phyloP scores from a whole-genome alignment of 2,113 vertebrate species.

The Brachyistius frenatus region DNA sequence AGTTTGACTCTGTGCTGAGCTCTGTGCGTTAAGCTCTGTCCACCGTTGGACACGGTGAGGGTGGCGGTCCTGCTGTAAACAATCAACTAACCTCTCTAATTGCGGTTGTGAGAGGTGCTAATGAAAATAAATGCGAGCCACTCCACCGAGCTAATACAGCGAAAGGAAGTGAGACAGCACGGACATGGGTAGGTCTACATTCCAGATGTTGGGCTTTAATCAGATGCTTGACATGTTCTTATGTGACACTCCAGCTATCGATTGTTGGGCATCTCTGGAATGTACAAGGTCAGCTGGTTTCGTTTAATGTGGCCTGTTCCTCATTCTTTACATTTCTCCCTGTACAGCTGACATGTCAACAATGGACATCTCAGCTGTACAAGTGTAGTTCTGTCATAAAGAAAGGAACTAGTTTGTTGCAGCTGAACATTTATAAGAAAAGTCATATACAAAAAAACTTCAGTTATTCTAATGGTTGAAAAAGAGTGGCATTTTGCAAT shows the following conservation, averaged over 20 bases:
- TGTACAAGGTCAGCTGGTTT: conserved; percentile 29
- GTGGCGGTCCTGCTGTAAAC: conserved; percentile 57
- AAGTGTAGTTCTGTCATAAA: neutral
- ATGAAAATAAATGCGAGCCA: conserved; percentile 78
- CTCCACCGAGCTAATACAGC: conserved; percentile 71
- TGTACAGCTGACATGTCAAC: neutral
- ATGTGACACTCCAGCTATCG: conserved; percentile 50
- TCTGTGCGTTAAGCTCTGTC: conserved; percentile 35
- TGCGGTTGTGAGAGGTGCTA: conserved; percentile 73
- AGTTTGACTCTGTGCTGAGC: conserved; percentile 12
- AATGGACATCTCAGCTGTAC: no score
- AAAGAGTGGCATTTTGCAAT: no score
- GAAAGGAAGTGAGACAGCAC: conserved; percentile 70
- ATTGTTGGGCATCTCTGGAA: conserved; percentile 47
- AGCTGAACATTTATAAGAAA: no score
- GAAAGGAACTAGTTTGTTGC: neutral
- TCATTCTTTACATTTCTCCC: conserved; percentile 26
- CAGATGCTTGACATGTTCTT: conserved; percentile 61
- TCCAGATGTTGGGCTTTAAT: conserved; percentile 60
- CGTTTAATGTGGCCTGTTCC: conserved; percentile 44
- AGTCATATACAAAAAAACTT: no score
- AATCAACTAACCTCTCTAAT: conserved; percentile 74
- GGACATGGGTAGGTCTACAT: conserved; percentile 55
- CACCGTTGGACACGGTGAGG: conserved; percentile 24
- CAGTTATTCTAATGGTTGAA: no score